phyloP scores from a whole-genome alignment of 2,797 vertebrate species.

The Muscicapa striata region DNA sequence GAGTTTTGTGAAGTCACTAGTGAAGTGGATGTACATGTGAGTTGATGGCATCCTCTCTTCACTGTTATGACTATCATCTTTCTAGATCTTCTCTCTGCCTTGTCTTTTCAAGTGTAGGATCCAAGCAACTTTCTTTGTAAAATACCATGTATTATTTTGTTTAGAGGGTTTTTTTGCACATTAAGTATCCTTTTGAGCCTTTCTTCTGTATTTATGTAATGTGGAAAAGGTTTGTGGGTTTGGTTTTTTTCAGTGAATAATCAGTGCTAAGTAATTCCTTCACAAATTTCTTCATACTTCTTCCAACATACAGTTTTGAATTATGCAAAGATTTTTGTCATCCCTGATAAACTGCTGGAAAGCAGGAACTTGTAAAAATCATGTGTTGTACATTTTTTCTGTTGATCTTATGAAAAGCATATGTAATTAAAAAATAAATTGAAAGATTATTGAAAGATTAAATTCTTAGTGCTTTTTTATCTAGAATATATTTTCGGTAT shows the following conservation, averaged over 20 bases:
- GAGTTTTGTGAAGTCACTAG: not conserved
- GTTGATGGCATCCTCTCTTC: not conserved
- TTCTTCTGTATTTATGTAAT: not conserved
- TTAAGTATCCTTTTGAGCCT: not conserved
- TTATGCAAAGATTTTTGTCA: not conserved
- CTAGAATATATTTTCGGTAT: not conserved
- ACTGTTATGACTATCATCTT: not conserved
- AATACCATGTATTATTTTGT: not conserved
- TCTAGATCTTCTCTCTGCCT: not conserved
- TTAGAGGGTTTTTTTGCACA: not conserved
- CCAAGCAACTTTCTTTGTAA: not conserved
- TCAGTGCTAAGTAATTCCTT: not conserved
- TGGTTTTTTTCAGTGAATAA: not conserved
- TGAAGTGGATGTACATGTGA: not conserved
- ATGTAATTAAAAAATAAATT: not conserved
- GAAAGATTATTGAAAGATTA: not conserved
- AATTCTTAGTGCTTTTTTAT: not conserved
- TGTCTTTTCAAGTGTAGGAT: not conserved
- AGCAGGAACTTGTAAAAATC: not conserved
- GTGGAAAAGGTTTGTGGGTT: not conserved
- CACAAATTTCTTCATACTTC: not conserved
- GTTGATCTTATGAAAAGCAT: not conserved
- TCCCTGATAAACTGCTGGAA: not conserved
- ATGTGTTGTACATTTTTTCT: not conserved
- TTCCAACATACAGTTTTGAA: not conserved